Percentiles rank a stretch among this genome's conserved stretches.
These are phyloP conservation scores for Raja brachyura DNA, from an alignment of 2,113 vertebrate species.

Conservation along the genomic window DNA sequence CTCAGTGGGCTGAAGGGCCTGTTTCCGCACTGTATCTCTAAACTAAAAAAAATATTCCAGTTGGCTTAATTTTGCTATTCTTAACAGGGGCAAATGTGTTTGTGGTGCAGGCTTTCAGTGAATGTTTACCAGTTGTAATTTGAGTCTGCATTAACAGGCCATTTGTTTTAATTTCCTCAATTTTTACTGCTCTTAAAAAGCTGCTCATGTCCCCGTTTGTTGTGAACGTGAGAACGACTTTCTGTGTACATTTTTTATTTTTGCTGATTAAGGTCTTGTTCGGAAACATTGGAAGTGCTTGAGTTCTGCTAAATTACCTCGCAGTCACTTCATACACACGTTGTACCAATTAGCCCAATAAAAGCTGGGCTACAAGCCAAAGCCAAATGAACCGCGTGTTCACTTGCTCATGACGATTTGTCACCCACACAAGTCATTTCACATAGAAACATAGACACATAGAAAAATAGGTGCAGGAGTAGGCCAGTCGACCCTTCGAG, in stretches of 20 bases:
- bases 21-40: no score
- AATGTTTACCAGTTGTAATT: background rate
- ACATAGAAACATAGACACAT: no score
- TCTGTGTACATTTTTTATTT: constrained; percentile 9
- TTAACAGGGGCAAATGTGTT: background rate
- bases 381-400: constrained; percentile 16
- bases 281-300: constrained; percentile 16
- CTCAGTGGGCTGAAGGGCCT: no score
- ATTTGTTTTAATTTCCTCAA: background rate
- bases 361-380: constrained; percentile 22
- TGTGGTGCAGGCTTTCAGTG: background rate
- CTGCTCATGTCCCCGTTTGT: constrained; percentile 10
- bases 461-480: no score
- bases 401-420: background rate
- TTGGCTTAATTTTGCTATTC: background rate
- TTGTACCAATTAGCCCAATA: constrained; percentile 25
- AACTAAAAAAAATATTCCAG: no score
- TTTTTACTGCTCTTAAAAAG: background rate
- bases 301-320: constrained; percentile 21
- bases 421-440: constrained; percentile 18
- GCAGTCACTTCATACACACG: constrained; percentile 31
- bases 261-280: constrained; percentile 22
- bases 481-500: no score
- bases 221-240: background rate
- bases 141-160: background rate